A percentile compares a stretch with the other conserved stretches of the same genome.
Conservation (phyloP, 2,797 vertebrate genomes). For the Myotis planiceps region DNA sequence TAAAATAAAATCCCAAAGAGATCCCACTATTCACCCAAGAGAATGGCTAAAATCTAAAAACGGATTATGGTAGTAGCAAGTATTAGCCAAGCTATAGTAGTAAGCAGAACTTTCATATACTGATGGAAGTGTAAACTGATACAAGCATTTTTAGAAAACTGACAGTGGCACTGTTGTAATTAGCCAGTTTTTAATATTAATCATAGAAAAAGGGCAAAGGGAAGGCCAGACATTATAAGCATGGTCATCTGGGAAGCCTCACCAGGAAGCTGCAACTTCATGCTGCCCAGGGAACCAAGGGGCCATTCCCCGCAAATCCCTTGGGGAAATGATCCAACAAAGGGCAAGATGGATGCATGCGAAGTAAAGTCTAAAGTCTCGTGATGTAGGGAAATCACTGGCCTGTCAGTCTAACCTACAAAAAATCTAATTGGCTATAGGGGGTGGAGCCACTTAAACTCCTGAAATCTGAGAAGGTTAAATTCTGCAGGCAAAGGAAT, state of each 20-base stretch:
- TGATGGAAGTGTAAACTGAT: not conserved
- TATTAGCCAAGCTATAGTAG: not conserved
- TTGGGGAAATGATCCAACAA: not conserved
- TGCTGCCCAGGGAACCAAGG: not conserved
- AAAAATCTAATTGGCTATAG: not conserved
- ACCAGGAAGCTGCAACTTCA: not conserved
- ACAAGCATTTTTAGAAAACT: not conserved
- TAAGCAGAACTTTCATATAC: not conserved
- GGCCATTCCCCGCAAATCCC: not conserved
- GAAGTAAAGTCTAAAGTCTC: not conserved
- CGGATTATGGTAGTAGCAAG: not conserved
- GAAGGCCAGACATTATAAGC: not conserved
- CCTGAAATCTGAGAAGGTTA: not conserved
- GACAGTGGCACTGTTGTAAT: not conserved
- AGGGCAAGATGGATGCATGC: not conserved
- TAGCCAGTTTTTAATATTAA: not conserved
- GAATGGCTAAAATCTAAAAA: not conserved
- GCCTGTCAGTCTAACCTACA: not conserved
- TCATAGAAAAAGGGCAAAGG: not conserved
- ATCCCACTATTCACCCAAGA: not conserved
- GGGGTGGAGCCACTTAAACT: not conserved
- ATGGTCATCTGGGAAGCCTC: not conserved
- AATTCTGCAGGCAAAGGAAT: not conserved
- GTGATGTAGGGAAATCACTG: not conserved
- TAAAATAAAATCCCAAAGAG: conserved; percentile 25